Evolutionary conservation across 2,113 vertebrate species (phyloP).

Genomic region (Corythornis madagascariensis): DNA sequence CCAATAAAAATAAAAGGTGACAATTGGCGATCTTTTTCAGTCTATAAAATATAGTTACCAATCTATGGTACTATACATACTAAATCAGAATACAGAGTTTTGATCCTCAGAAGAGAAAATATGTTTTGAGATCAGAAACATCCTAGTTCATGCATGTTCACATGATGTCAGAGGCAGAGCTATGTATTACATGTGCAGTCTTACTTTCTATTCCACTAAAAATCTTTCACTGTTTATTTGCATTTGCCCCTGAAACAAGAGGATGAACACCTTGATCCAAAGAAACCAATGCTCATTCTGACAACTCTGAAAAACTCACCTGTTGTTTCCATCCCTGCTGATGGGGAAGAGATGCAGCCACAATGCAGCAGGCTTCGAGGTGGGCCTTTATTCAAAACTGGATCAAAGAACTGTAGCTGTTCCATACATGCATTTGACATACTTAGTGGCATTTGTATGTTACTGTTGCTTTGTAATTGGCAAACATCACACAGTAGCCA

Average conservation of each 20-base stretch:
- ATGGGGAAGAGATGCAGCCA: not conserved
- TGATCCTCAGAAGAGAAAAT: not conserved
- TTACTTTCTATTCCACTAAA: not conserved
- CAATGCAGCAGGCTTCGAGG: not conserved
- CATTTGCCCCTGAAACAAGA: not conserved
- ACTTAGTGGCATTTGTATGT: not conserved
- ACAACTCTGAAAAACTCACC: not conserved
- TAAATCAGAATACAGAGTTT: not conserved
- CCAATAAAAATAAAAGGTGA: not conserved
- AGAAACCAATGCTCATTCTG: not conserved
- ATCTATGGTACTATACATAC: not conserved
- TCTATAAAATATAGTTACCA: not conserved
- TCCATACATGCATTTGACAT: not conserved
- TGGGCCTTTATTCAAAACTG: not conserved
- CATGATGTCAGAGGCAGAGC: not conserved
- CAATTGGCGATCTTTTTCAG: fast-evolving
- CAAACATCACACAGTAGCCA: not conserved
- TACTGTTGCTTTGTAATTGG: not conserved
- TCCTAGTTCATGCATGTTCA: not conserved
- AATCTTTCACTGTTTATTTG: not conserved
- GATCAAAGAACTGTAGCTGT: not conserved
- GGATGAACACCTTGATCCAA: not conserved
- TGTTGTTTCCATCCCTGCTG: not conserved
- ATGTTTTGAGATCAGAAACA: not conserved
- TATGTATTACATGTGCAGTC: not conserved